Evolutionary conservation across 1,140 invertebrate species (phyloP).

Genomic region (Mycetomoellerius zeteki): DNA sequence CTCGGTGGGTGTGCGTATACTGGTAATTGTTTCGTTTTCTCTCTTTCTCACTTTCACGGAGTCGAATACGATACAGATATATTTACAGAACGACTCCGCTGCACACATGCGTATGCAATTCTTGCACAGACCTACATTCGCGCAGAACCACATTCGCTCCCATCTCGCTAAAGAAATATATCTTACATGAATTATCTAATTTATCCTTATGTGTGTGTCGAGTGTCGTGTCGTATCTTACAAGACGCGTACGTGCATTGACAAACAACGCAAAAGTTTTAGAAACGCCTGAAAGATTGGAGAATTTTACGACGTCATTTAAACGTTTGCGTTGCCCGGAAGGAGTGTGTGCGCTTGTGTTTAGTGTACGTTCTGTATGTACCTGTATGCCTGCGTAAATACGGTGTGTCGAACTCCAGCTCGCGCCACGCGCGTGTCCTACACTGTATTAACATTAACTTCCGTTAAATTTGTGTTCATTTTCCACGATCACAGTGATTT

Average conservation of each 20-base stretch:
- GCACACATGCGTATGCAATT: conserved; percentile 13
- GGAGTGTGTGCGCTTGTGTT: not conserved
- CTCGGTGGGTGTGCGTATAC: conserved; percentile 72
- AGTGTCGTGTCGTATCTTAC: conserved; percentile 71
- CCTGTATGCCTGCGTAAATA: conserved; percentile 10
- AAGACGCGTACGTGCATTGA: conserved; percentile 51
- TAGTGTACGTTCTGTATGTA: not conserved
- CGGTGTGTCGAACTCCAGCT: conserved; percentile 46
- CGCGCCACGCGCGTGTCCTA: conserved; percentile 17
- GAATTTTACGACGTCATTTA: conserved; percentile 38
- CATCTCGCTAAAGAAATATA: conserved; percentile 71
- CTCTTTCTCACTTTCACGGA: conserved; percentile 17
- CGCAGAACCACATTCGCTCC: conserved; percentile 21
- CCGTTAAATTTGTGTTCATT: conserved; percentile 72
- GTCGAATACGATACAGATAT: conserved; percentile 58
- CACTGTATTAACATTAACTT: conserved; percentile 37
- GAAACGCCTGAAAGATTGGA: conserved; percentile 19
- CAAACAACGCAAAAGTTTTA: conserved; percentile 35
- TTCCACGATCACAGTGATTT: conserved; percentile 75
- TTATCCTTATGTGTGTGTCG: conserved; percentile 62
- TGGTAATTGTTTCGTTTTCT: conserved; percentile 67
- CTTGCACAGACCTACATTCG: not conserved
- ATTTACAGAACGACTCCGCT: conserved; percentile 52
- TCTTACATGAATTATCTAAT: conserved; percentile 75
- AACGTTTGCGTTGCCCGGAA: conserved; percentile 27